A percentile compares a stretch with the other conserved stretches of the same genome.
Conservation (phyloP, 1,140 invertebrate genomes). For the Drosophila pseudoananassae region DNA sequence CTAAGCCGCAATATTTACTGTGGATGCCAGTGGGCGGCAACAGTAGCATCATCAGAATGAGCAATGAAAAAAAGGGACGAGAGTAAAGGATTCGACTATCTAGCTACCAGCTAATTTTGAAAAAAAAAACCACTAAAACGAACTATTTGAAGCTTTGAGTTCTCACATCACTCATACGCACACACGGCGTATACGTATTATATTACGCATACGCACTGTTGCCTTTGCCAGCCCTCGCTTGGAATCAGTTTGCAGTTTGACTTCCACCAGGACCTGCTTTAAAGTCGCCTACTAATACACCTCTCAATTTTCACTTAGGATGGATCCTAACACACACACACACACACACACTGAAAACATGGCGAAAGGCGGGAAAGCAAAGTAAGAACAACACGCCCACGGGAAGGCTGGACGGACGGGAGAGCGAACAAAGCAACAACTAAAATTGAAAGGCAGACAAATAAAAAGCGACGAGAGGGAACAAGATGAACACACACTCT, state of each 20-base stretch:
- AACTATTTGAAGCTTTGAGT: too few relatives aligned
- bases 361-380: constrained; percentile 18
- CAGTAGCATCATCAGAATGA: constrained; percentile 1
- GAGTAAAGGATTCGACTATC: constrained; percentile 11
- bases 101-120: not conserved
- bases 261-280: too few relatives aligned
- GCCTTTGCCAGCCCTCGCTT: not conserved
- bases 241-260: too few relatives aligned
- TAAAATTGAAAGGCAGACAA: constrained; percentile 54
- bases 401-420: too few relatives aligned
- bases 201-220: constrained; percentile 8
- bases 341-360: constrained; percentile 1
- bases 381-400: constrained; percentile 21
- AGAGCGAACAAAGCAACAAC: constrained; percentile 41
- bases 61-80: not conserved
- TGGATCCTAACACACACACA: not conserved
- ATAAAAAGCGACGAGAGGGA: constrained; percentile 31
- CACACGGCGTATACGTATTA: not conserved
- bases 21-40: constrained; percentile 34
- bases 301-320: constrained; percentile 8
- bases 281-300: constrained; percentile 19
- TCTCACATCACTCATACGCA: too few relatives aligned
- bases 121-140: too few relatives aligned
- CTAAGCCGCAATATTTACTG: constrained; percentile 69
- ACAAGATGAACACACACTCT: constrained; percentile 22